These are phyloP conservation scores for Heloderma charlesbogerti DNA, from an alignment of 2,113 vertebrate species.

Conservation along the genomic window DNA sequence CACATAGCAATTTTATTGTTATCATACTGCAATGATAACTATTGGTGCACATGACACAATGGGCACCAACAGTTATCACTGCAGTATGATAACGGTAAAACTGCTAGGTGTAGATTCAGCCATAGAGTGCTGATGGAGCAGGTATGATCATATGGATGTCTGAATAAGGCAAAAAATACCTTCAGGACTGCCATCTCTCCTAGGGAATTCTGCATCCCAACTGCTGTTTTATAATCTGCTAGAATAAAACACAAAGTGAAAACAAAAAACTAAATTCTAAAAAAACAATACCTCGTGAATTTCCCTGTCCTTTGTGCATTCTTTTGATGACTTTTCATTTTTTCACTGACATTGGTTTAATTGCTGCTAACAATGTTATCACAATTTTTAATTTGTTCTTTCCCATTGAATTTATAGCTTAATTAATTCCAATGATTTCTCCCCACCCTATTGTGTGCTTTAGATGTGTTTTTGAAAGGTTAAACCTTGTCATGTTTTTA, in stretches of 20 bases:
- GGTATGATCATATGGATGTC: neutral
- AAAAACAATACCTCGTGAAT: neutral
- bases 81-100: too few relatives aligned
- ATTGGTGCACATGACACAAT: too few relatives aligned
- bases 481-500: slow-evolving; percentile 9
- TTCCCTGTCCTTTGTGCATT: neutral
- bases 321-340: slow-evolving; percentile 41
- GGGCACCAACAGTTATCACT: too few relatives aligned
- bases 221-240: neutral
- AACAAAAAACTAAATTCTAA: neutral
- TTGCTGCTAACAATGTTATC: slow-evolving; percentile 42
- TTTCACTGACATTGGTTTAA: slow-evolving; percentile 32
- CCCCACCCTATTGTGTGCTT: slow-evolving; percentile 19
- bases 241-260: neutral
- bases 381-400: slow-evolving; percentile 36
- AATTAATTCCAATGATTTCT: slow-evolving; percentile 21
- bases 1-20: too few relatives aligned
- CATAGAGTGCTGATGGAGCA: neutral
- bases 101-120: too few relatives aligned
- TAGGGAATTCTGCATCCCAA: neutral
- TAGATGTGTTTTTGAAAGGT: slow-evolving; percentile 40
- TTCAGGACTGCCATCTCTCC: neutral
- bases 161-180: neutral
- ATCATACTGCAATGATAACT: too few relatives aligned
- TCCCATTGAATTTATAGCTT: slow-evolving; percentile 17